phyloP scores from a whole-genome alignment of 2,797 vertebrate genomes.

The Zalophus californianus region DNA sequence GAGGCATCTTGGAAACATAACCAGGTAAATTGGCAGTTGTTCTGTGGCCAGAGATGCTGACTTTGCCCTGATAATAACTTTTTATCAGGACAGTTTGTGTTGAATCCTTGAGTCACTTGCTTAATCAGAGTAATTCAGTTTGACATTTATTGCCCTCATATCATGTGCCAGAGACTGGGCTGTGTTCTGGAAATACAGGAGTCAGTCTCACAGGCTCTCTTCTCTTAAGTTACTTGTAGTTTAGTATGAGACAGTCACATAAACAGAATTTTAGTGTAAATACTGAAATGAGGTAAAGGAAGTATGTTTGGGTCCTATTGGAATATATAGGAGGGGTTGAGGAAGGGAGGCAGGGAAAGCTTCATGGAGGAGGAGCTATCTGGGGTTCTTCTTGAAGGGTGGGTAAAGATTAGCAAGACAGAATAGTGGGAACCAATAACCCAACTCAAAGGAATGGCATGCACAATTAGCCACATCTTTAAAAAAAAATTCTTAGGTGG shows the following conservation, averaged over 20 bases:
- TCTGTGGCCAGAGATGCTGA: neutral
- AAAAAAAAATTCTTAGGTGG: neutral
- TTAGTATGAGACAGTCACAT: neutral
- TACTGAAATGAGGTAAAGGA: neutral
- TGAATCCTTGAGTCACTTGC: neutral
- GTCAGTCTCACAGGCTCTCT: neutral
- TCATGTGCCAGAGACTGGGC: neutral
- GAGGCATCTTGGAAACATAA: slow-evolving; percentile 93
- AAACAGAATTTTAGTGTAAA: neutral
- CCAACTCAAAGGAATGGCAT: neutral
- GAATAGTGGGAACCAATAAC: neutral
- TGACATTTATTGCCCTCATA: neutral
- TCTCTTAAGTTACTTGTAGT: neutral
- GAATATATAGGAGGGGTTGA: neutral
- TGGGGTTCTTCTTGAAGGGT: slow-evolving; percentile 15
- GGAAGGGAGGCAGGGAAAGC: neutral
- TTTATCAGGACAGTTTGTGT: neutral
- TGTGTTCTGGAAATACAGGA: neutral
- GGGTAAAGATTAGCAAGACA: neutral
- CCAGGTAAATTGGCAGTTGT: slow-evolving; percentile 87
- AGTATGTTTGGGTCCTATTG: neutral
- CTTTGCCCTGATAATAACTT: slow-evolving; percentile 50
- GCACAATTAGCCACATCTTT: neutral
- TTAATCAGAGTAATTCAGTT: neutral
- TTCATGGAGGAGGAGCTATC: neutral